Percentiles rank a stretch among this genome's conserved stretches.
Conservation (phyloP, 2,888 invertebrate species). For the Pasiphila rectangulata region DNA sequence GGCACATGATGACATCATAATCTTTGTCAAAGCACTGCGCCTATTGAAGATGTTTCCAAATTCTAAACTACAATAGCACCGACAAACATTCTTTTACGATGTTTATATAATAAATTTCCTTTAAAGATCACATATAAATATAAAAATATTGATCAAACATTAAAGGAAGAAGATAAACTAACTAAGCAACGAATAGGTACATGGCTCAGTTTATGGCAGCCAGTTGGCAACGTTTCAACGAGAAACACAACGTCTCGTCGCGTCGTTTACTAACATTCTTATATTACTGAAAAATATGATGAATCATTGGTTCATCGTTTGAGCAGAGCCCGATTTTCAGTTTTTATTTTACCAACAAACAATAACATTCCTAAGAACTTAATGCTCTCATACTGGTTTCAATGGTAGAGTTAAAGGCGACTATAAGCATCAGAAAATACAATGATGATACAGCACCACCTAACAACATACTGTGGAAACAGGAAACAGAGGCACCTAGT, state of each 20-base stretch:
- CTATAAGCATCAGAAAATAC: no score
- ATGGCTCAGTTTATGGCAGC: conserved; percentile 31
- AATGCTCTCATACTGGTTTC: no score
- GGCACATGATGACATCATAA: not conserved
- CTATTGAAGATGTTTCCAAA: not conserved
- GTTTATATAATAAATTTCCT: conserved; percentile 24
- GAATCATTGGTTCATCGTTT: conserved; percentile 11
- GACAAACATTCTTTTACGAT: conserved; percentile 23
- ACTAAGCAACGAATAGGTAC: conserved; percentile 21
- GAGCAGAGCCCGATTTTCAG: not conserved
- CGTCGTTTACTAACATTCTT: conserved; percentile 17
- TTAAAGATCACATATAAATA: conserved; percentile 22
- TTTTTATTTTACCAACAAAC: not conserved
- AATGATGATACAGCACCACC: no score
- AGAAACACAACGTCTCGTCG: conserved; percentile 19
- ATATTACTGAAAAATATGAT: conserved; percentile 14
- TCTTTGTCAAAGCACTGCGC: not conserved
- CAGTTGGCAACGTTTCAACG: conserved; percentile 36
- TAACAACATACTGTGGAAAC: no score
- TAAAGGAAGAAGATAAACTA: conserved; percentile 22
- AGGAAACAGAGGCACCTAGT: no score
- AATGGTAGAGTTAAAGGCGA: no score
- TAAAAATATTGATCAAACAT: conserved; percentile 27
- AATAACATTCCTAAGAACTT: no score
- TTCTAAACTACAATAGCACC: not conserved